A percentile compares a stretch with the other conserved stretches of the same genome.
Conservation (phyloP, 1,140 invertebrate genomes). For the Chlorops oryzae region DNA sequence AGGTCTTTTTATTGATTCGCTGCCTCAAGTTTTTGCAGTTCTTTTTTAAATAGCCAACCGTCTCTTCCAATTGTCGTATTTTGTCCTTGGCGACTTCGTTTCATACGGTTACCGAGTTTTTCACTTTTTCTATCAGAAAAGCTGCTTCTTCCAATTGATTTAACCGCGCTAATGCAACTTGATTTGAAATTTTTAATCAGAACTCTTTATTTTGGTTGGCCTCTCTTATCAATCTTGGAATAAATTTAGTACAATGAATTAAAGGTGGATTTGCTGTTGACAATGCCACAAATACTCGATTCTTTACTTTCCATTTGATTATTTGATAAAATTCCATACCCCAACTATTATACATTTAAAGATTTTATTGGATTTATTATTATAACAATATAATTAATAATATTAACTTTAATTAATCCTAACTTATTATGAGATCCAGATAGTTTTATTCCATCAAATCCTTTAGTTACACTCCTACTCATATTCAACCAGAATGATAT, state of each 20-base stretch:
- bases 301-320: constrained; percentile 66
- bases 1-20: too few species aligned
- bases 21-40: too few species aligned
- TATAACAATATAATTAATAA: constrained; percentile 49
- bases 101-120: too few species aligned
- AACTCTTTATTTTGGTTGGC: too few species aligned
- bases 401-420: constrained; percentile 51
- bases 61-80: too few species aligned
- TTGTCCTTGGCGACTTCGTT: too few species aligned
- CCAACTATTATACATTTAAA: constrained; percentile 56
- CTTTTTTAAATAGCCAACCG: too few species aligned
- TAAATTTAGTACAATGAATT: constrained; percentile 56
- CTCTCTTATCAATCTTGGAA: too few species aligned
- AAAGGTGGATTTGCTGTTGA: constrained; percentile 65
- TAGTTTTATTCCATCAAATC: constrained; percentile 64
- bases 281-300: constrained; percentile 62
- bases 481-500: constrained; percentile 73
- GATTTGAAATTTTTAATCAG: too few species aligned
- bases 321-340: constrained; percentile 59
- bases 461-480: constrained; percentile 61
- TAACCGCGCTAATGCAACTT: too few species aligned
- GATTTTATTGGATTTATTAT: constrained; percentile 56
- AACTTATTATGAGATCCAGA: constrained; percentile 59
- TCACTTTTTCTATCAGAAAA: too few species aligned
- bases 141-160: too few species aligned